Conservation (phyloP, 1,140 invertebrate genomes). For the Ooceraea biroi region DNA sequence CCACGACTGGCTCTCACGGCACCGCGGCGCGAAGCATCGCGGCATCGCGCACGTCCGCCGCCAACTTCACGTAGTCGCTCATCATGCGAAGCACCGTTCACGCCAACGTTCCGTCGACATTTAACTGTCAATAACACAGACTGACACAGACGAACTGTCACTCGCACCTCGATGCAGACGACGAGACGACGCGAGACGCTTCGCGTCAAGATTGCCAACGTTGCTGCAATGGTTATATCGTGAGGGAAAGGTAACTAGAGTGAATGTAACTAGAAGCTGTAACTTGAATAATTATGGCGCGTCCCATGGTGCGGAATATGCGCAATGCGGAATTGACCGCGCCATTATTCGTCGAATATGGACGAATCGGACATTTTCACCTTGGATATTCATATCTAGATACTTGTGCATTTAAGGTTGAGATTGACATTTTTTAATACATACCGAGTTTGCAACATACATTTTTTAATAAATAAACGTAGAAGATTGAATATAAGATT, state of each 20-base stretch:
- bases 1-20: constrained; percentile 4
- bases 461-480: too few species aligned
- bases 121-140: constrained; percentile 26
- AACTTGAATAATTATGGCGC: too few species aligned
- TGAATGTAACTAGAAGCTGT: too few species aligned
- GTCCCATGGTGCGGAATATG: too few species aligned
- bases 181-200: constrained; percentile 66
- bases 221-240: background rate
- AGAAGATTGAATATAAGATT: too few species aligned
- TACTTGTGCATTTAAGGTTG: too few species aligned
- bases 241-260: background rate
- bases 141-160: constrained; percentile 76
- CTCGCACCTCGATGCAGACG: constrained; percentile 77
- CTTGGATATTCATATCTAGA: too few species aligned
- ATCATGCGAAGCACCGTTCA: background rate
- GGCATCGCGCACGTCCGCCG: constrained; percentile 19
- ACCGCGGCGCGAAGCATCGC: constrained; percentile 4
- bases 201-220: constrained; percentile 61
- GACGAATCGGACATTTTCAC: too few species aligned
- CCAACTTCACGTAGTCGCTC: background rate
- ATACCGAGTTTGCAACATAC: too few species aligned
- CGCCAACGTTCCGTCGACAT: background rate
- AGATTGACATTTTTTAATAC: too few species aligned
- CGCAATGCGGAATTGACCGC: too few species aligned
- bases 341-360: too few species aligned